Base-by-base conservation (phyloP, 2,888 invertebrate genomes). In the Epinotia ramella region DNA sequence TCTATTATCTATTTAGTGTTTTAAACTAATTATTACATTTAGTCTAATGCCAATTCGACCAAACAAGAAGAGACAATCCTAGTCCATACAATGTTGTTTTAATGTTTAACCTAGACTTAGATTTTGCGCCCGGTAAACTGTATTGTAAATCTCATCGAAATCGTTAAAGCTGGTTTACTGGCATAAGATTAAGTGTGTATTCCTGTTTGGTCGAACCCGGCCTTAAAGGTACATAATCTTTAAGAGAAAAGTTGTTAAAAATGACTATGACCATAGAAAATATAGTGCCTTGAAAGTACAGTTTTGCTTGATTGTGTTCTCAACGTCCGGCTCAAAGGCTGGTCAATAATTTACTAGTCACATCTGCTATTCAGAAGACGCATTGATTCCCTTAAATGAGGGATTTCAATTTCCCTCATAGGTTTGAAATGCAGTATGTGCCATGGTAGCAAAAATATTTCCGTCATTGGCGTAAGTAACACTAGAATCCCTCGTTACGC, bases 1-100 rank as follows among this genome's bases (percentile, higher is more conserved):
- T 79, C 77, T 69, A 46, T 13, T 49, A 46, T 65, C 12, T 70
- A 75, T 60, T 56, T 64, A 63, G 33, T 68, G 60, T 53, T 49
- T 66, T 59, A 76, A 56, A 69, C 60, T 71, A 68, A 68, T 20
- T 68, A 56, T 59, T 18, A 20, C n/a, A 28, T 13, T 59, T 5
- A 59, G 6, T 66, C 66, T 56, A 53, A n/a, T 53, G 53, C n/a
- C 53, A 53, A n/a, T 53, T n/a, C 53, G 53, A 53, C 53, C n/a
- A 53, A n/a, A 53, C 53, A 7, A 49, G 49, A 49, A 7, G 9
- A 40, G 40, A 40, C 7, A 40, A 9, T 40, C 40, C 40, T 40
- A 9, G 40, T 40, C 40, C 40, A 40, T 40, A 40, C 40, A 33
- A 33, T 33, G 40, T 40, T 9, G 9, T 40, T 40, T 40, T 40